Evolutionary conservation across 2,888 invertebrate species (phyloP), one percentile per base, ranked within the genome.

Genomic region (Amiota mariae): DNA sequence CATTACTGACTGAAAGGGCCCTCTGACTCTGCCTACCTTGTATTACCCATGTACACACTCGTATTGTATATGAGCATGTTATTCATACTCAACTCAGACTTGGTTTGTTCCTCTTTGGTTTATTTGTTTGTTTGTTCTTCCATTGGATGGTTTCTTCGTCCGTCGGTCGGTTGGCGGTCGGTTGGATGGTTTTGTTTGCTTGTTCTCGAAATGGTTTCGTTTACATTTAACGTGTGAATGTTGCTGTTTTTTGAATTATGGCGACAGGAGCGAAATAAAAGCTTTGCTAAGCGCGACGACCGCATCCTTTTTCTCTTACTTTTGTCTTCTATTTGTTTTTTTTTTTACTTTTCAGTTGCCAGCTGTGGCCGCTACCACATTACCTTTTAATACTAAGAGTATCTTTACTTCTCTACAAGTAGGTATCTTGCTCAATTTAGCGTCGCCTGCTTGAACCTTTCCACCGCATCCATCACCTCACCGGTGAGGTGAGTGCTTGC

Each of bases 191-290:
- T 82, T 85, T 84, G 85, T 82, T 82, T 82, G 82, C 75, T 72
- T 75, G 73, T 36, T 70, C 71, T 76, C 24, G 54, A 79, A 86
- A 84, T 86, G 83, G 83, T 84, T 84, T 84, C 85, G 83, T 81
- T 84, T 86, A 84, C 83, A 86, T 84, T 84, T 84, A 77, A 84
- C 83, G 83, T 84, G 83, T 86, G 85, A 84, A 86, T 84, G 86
- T 84, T 83, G 84, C 86, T 84, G 83, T 85, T 83, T 83, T 84
- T 84, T 84, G 83, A 84, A 85, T 84, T 84, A 84, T 84, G 86
- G 84, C 85, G 83, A 84, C 83, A 84, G 83, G 80, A 86, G 85
- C 84, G 77, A 76, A 80, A 77, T 12, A 49, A 66, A 48, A 15
- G 48, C 59, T 59, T 6, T 18, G 59, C 59, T 10, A 13, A 15